phyloP scores from a whole-genome alignment of 2,797 vertebrate species.

The Pampus argenteus region DNA sequence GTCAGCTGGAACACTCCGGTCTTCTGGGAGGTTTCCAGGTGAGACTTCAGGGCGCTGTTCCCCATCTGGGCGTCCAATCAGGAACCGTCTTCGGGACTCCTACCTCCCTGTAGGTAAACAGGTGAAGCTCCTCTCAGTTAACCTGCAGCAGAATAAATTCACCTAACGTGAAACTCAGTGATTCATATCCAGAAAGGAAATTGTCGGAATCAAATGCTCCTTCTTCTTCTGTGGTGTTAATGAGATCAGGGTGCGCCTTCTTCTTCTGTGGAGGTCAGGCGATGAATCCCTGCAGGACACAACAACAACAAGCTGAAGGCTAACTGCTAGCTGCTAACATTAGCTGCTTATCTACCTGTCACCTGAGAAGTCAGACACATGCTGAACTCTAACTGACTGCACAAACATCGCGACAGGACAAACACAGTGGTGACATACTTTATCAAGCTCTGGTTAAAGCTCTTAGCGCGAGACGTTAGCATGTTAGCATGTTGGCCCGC shows the following conservation, averaged over 20 bases:
- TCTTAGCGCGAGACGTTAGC: neutral
- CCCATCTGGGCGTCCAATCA: slow-evolving; percentile 85
- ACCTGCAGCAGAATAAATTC: too few species aligned
- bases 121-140: too few species aligned
- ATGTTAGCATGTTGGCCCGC: neutral
- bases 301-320: neutral
- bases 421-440: too few species aligned
- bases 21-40: slow-evolving; percentile 97
- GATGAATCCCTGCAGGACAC: neutral
- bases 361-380: too few species aligned
- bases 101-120: too few species aligned
- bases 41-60: slow-evolving; percentile 95
- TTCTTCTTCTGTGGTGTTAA: too few species aligned
- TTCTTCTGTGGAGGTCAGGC: too few species aligned
- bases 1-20: slow-evolving; percentile 97
- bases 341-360: too few species aligned
- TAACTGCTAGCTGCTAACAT: neutral
- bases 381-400: too few species aligned
- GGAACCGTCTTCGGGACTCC: neutral
- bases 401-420: neutral
- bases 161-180: too few species aligned
- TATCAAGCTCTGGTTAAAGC: too few species aligned
- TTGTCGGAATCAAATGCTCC: neutral
- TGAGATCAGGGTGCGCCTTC: too few species aligned
- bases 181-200: neutral